Percentiles rank a stretch among this genome's conserved stretches.
Conservation (phyloP, 1,140 invertebrate species). For the Drosophila mayri region DNA sequence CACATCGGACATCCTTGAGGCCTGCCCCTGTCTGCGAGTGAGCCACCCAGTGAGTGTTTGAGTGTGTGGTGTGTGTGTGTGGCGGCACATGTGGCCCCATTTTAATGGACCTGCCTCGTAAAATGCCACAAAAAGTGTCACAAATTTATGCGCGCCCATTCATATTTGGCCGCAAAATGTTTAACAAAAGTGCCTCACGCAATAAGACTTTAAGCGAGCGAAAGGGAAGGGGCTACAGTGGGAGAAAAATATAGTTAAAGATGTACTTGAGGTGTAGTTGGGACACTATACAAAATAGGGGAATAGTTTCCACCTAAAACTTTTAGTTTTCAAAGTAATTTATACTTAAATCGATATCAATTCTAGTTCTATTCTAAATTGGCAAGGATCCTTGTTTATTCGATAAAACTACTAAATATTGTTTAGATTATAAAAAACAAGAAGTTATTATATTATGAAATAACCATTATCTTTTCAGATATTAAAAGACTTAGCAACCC, state of each 20-base stretch:
- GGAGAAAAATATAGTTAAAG: constrained; percentile 3
- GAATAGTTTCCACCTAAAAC: neutral
- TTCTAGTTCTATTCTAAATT: too few relatives aligned
- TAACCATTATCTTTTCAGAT: too few relatives aligned
- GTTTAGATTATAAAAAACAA: too few relatives aligned
- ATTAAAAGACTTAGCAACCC: neutral
- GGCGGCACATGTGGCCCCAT: constrained; percentile 69
- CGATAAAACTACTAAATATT: too few relatives aligned
- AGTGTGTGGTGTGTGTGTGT: constrained; percentile 32
- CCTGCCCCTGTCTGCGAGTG: constrained; percentile 29
- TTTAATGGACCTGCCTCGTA: constrained; percentile 83
- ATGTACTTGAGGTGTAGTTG: constrained; percentile 39
- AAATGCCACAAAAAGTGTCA: constrained; percentile 76
- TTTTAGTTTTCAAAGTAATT: too few relatives aligned
- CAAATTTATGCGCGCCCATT: constrained; percentile 76
- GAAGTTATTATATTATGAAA: too few relatives aligned
- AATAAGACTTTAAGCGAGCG: constrained; percentile 20
- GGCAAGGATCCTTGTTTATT: too few relatives aligned
- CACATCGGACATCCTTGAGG: constrained; percentile 49
- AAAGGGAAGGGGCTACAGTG: neutral
- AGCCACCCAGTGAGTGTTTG: constrained; percentile 13
- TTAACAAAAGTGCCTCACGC: constrained; percentile 56
- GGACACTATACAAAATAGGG: neutral
- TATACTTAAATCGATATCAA: neutral
- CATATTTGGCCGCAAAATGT: constrained; percentile 59